Base-by-base conservation (phyloP, 2,113 vertebrate genomes). In the Toxostoma redivivum region DNA sequence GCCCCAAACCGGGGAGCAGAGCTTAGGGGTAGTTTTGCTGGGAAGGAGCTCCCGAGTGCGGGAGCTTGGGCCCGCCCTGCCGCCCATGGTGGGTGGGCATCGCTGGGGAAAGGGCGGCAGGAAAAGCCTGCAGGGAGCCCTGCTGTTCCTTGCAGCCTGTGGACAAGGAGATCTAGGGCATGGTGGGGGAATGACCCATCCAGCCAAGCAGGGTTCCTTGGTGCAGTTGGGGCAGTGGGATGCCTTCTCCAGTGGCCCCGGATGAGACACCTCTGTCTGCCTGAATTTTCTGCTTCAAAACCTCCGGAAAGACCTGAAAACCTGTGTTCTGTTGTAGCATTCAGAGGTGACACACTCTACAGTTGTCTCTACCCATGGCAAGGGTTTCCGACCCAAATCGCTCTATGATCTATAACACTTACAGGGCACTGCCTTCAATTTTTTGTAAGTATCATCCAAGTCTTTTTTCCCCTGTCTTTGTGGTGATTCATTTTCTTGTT, bases 1-100 rank as follows among this genome's bases (percentile, higher is more conserved):
- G 76, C 27, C 48, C 71, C 90, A 40, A 79, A 74, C 61, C 3
- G 9, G 62, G 81, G 69, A 95, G 81, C 87, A 94, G 94, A 97
- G 90, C 76, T 96, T 25, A 15, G 0, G 9, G 22, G 56, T 35
- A n/a, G 53, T 91, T 65, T 81, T 31, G 74, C 79, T 14, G 33
- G 82, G 81, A 91, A 80, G 81, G 57, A 81, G 84, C 30, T n/a
- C n/a, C 33, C 15, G 1, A 1, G 7, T 1, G 3, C 1, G 0
- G 10, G 13, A 9, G 14, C 12, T 61, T 15, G 9, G 60, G 16
- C 72, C 28, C 51, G 31, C 47, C 47, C 74, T 84, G 62, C 50
- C 7, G 10, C 33, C 60, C 61, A 4, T 1, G 47, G 31, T 30
- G 40, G 37, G 50, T 15, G 28, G 60, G 76, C 40, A 62, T 5